Evolutionary conservation across 2,797 vertebrate species (phyloP), one percentile per base, ranked within the genome.

Genomic region (Anas capensis): DNA sequence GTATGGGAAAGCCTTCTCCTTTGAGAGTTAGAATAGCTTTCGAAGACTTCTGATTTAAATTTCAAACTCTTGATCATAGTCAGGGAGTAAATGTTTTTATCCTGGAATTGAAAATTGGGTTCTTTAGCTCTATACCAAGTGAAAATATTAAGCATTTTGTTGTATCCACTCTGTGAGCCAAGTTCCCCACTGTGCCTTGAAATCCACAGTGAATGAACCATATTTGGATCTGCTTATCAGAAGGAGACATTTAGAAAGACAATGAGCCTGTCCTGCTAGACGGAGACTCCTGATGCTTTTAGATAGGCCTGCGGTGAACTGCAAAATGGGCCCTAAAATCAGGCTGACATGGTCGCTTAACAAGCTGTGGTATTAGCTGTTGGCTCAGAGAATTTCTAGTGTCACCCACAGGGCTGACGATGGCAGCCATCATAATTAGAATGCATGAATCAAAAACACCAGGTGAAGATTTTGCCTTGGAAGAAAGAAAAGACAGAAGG

Each of bases 211-310:
- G 98, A 98, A 98, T 98, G 97, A 97, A 96, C 95, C 97, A 97
- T 98, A 97, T 98, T 98, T 97, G 97, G 97, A 98, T 97, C 97
- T 98, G 97, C 97, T 98, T 98, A 98, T 98, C 98, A 96, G 97
- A 97, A 97, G 97, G 97, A 97, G 97, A 98, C 98, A 98, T 98
- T 98, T 98, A 97, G 96, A 98, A 98, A 98, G 98, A 98, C 98
- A 98, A 98, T 98, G 95, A 94, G 93, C 93, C 97, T 98, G 98
- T 98, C 98, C 97, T 85, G 94, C 96, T 96, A 97, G 96, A 97
- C 82, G 44, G 91, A 97, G 97, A 84, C 96, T 98, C 97, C 97
- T 97, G 98, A 98, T 98, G 98, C 95, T 98, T 98, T 98, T 38
- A 97, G 96, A 98, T 98, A 97, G 97, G 97, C 98, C 97, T 97